Evolutionary conservation across 2,113 vertebrate species (phyloP).

Genomic region (Regulus satrapa): DNA sequence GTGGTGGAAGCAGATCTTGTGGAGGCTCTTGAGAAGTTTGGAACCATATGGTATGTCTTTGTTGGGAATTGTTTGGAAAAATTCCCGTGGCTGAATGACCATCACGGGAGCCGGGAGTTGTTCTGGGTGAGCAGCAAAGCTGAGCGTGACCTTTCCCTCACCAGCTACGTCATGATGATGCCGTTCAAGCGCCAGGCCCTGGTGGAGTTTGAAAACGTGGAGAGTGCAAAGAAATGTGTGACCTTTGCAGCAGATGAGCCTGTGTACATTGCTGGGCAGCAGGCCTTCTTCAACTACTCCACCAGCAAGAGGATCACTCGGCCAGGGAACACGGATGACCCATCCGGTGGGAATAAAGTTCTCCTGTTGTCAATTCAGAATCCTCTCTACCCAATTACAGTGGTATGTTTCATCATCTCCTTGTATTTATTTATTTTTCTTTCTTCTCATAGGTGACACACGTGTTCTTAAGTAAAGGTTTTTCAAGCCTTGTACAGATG

Average conservation of each 20-base stretch:
- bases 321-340: constrained; percentile 88
- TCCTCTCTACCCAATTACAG: constrained; percentile 93
- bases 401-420: constrained; percentile 71
- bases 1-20: constrained; percentile 97
- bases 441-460: background rate
- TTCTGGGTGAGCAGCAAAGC: background rate
- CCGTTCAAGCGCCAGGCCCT: constrained; percentile 92
- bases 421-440: background rate
- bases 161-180: constrained; percentile 98
- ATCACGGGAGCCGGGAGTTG: background rate
- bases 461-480: background rate
- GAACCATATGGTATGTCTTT: constrained; percentile 86
- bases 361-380: constrained; percentile 92
- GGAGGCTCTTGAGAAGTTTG: constrained; percentile 93
- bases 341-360: constrained; percentile 90
- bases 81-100: fast-evolving
- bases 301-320: constrained; percentile 93
- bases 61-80: background rate
- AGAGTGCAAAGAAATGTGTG: constrained; percentile 88
- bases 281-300: constrained; percentile 94
- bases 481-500: background rate
- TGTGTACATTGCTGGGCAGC: constrained; percentile 88
- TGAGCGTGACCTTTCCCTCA: background rate
- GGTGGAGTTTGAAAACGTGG: constrained; percentile 89
- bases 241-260: constrained; percentile 78